Evolutionary conservation across 2,888 invertebrate species (phyloP).

Genomic region (Camponotus fellah): DNA sequence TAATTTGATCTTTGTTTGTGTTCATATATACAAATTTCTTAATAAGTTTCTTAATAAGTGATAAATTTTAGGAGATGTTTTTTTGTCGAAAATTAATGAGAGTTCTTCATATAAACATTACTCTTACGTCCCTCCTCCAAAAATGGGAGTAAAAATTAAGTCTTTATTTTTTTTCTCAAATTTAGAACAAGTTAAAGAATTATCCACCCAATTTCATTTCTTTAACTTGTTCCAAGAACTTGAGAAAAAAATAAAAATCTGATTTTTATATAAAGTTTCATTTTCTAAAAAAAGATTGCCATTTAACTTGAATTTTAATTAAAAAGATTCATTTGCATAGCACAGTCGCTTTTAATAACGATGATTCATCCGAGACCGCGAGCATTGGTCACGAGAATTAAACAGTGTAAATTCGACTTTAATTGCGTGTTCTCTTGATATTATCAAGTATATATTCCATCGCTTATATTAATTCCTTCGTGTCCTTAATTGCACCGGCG

Average conservation of each 20-base stretch:
- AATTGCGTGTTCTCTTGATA: neutral
- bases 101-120: too few relatives aligned
- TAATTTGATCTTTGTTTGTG: neutral
- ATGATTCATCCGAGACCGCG: neutral
- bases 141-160: too few relatives aligned
- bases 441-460: neutral
- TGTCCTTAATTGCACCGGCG: constrained; percentile 65
- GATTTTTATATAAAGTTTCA: neutral
- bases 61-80: too few relatives aligned
- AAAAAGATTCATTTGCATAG: neutral
- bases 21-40: neutral
- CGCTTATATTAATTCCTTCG: constrained; percentile 3
- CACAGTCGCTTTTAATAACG: neutral
- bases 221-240: too few relatives aligned
- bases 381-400: neutral
- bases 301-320: neutral
- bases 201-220: too few relatives aligned
- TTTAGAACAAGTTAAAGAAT: too few relatives aligned
- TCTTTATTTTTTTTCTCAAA: too few relatives aligned
- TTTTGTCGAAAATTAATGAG: too few relatives aligned
- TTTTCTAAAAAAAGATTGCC: neutral
- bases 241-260: too few relatives aligned
- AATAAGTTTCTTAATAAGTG: too few relatives aligned
- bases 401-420: constrained; percentile 9
- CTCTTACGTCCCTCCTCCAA: too few relatives aligned